Percentiles rank a stretch among this genome's conserved stretches.
These are phyloP conservation scores for Crotalus viridis DNA, from an alignment of 2,113 vertebrate species.

Conservation along the genomic window DNA sequence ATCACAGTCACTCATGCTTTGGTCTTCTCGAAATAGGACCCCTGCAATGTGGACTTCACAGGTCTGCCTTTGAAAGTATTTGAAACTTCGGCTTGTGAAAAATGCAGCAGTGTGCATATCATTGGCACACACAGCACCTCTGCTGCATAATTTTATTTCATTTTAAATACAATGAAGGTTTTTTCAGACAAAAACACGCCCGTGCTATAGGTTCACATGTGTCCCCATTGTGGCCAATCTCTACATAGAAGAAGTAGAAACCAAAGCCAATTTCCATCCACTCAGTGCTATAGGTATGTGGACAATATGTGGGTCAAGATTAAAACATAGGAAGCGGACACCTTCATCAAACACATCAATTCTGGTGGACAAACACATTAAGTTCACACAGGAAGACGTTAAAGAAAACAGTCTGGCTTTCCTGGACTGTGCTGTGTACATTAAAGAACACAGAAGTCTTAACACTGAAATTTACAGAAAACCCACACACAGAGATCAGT, in stretches of 20 bases:
- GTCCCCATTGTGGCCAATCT: background rate
- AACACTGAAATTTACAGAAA: background rate
- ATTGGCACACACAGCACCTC: background rate
- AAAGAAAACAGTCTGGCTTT: background rate
- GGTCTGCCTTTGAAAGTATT: background rate
- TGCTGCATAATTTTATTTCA: background rate
- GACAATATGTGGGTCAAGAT: background rate
- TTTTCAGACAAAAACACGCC: background rate
- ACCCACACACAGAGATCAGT: background rate
- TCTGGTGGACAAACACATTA: background rate
- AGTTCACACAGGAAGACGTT: background rate
- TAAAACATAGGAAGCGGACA: background rate
- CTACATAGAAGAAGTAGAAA: background rate
- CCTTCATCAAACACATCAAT: background rate
- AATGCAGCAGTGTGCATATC: background rate
- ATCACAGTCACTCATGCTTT: background rate
- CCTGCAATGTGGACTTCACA: background rate
- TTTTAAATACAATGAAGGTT: background rate
- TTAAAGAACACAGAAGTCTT: background rate
- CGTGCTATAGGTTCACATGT: background rate
- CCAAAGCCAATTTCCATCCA: background rate
- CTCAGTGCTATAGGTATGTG: background rate
- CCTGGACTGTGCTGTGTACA: background rate
- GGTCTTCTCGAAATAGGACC: background rate
- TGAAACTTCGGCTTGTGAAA: background rate